Base-by-base conservation (phyloP, 2,113 vertebrate genomes). In the Hucho hucho region DNA sequence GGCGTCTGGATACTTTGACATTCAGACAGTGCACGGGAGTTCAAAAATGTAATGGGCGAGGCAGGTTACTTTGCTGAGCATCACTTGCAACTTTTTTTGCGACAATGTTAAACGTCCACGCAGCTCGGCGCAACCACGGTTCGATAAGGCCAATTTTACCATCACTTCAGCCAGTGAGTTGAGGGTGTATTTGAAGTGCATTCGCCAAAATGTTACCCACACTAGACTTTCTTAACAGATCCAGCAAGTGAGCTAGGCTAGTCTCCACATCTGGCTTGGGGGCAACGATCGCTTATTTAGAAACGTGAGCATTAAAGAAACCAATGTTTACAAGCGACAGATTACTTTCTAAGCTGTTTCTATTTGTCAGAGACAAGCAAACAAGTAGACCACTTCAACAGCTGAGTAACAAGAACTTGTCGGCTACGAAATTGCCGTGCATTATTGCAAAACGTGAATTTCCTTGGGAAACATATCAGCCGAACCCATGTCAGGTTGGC, bases 401-500 rank as follows among this genome's bases (percentile, higher is more conserved):
- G 6, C 7, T 43, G 14, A 67, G 28, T n/a, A 67, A 37, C 65
- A 32, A 67, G 13, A 65, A 32, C 58, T 22, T 20, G 28, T 9
- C 49, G 49, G 49, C 16, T 32, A 37, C 29, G 22, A 32, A 67
- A 20, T 37, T 67, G 28, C 18, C 4, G 28, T 67, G 49, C 37
- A 1, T 32, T 72, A 67, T 67, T 32, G 2, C 0, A 14, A 2
- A 76, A 83, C 72, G 74, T 37, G 53, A 24, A 24, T 72, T 20
- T 32, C 4, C 20, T 9, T 12, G 37, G 25, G 22, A 49, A 24
- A 32, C 58, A 64, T 4, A 11, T 6, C 6, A 76, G 80, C 71
- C 78, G 61, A 71, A 26, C 3, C 61, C 64, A 28, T 86, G 72
- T 79, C 70, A 64, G 69, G 25, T 25, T 28, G 72, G 37, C 72